These are phyloP conservation scores for Hafferia zeledoni DNA, from an alignment of 2,797 vertebrate genomes.

Conservation along the genomic window DNA sequence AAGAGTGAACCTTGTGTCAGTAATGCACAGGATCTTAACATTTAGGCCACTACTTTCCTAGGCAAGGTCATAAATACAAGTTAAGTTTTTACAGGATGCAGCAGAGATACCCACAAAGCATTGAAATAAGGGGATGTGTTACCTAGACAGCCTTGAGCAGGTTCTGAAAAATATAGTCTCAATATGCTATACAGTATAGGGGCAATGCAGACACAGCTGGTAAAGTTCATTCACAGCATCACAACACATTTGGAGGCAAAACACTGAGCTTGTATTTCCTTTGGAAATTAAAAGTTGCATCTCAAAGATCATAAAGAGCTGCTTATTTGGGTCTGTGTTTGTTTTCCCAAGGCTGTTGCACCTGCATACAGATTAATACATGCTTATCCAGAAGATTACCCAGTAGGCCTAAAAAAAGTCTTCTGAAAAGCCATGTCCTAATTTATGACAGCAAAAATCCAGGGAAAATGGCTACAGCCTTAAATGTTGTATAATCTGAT, in stretches of 20 bases:
- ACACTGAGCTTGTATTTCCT: background rate
- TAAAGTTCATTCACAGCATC: background rate
- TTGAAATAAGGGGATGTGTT: background rate
- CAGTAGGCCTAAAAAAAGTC: background rate
- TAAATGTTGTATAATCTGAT: background rate
- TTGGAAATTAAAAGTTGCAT: background rate
- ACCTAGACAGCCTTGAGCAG: background rate
- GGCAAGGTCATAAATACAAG: background rate
- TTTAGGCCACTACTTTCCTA: background rate
- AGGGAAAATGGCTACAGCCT: background rate
- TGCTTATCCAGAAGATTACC: background rate
- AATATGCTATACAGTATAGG: fast-evolving
- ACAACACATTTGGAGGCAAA: background rate
- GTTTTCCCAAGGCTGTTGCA: background rate
- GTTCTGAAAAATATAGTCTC: background rate
- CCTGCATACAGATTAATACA: background rate
- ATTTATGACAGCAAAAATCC: background rate
- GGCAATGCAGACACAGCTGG: background rate
- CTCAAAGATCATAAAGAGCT: background rate
- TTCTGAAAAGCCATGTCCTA: background rate
- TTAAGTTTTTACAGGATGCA: background rate
- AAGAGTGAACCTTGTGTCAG: background rate
- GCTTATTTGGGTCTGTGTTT: background rate
- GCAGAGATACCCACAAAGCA: background rate
- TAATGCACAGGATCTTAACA: background rate